Evolutionary conservation across 2,888 invertebrate species (phyloP), one percentile per base, ranked within the genome.

Genomic region (Cybosia mesomella): DNA sequence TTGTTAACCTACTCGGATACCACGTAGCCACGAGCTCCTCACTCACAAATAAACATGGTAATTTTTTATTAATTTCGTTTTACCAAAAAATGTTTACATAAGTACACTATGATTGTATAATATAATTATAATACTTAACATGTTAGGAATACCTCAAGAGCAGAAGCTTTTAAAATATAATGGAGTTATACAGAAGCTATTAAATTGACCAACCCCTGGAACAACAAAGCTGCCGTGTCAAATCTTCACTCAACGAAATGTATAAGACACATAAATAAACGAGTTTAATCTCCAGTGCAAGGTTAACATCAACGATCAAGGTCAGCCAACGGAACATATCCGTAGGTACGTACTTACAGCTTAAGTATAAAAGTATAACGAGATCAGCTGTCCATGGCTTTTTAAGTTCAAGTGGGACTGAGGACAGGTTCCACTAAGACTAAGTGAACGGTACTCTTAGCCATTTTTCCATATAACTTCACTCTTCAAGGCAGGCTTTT

Each of bases 291-390:
- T n/a, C 13, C 21, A 34, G 63, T 24, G 15, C 28, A 59, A 66
- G 36, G 60, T 55, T 61, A 64, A 75, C 66, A 62, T 67, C 58
- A 49, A n/a, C 62, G 53, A 81, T 81, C 77, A 81, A 76, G 81
- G 81, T 65, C 80, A 73, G 68, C 13, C 54, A 81, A 81, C 81
- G 77, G 81, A 66, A 76, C 54, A 74, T 64, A 72, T 74, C 73
- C 71, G 74, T 69, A 58, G 57, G 64, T 24, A 59, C 28, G 18
- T 62, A 67, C 57, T 43, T 24, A 49, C 49, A 39, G n/a, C 49
- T 58, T 43, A 34, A 58, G 49, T 57, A 21, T 54, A 13, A 55
- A 53, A 39, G 54, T 59, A 43, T n/a, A 61, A 49, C n/a, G 28
- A 66, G 63, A 65, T 63, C 64, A 77, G 71, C 72, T 70, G 78